Conservation (phyloP, 2,888 invertebrate genomes). For the Eupithecia exiguata region DNA sequence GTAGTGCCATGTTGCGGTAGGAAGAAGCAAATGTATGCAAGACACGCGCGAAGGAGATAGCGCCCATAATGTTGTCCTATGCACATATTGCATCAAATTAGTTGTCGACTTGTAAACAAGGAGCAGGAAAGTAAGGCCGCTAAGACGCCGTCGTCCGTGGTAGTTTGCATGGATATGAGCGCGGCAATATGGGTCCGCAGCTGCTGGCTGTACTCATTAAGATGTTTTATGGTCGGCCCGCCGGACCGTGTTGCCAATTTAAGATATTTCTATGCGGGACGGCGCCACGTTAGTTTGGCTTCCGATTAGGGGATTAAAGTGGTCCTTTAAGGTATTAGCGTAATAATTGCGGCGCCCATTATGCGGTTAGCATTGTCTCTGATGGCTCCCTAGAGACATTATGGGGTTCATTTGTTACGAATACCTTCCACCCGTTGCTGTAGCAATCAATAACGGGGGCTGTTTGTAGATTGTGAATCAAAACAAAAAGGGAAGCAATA, state of each 20-base stretch:
- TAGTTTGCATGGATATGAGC: slow-evolving; percentile 85
- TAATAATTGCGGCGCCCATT: slow-evolving; percentile 80
- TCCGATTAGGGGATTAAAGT: slow-evolving; percentile 83
- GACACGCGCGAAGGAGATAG: slow-evolving; percentile 82
- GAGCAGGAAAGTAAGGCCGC: slow-evolving; percentile 79
- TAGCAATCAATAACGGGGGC: slow-evolving; percentile 38
- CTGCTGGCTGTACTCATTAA: slow-evolving; percentile 84
- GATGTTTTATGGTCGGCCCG: slow-evolving; percentile 84
- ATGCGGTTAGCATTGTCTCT: slow-evolving; percentile 72
- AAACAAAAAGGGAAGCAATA: slow-evolving; percentile 59
- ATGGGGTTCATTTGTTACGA: slow-evolving; percentile 52
- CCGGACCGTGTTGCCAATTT: slow-evolving; percentile 83
- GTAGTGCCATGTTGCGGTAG: slow-evolving; percentile 68
- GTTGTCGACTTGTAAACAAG: slow-evolving; percentile 83
- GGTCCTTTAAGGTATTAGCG: slow-evolving; percentile 81
- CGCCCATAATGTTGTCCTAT: slow-evolving; percentile 82
- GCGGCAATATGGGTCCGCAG: slow-evolving; percentile 82
- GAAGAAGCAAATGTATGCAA: slow-evolving; percentile 81
- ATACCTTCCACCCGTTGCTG: slow-evolving; percentile 38
- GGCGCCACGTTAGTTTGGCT: slow-evolving; percentile 81
- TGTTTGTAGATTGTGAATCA: slow-evolving; percentile 41
- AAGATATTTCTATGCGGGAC: slow-evolving; percentile 84
- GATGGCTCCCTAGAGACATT: slow-evolving; percentile 52
- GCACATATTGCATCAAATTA: slow-evolving; percentile 85
- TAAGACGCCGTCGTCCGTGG: slow-evolving; percentile 77